Base-by-base conservation (phyloP, 2,888 invertebrate species). In the Theretra japonica region DNA sequence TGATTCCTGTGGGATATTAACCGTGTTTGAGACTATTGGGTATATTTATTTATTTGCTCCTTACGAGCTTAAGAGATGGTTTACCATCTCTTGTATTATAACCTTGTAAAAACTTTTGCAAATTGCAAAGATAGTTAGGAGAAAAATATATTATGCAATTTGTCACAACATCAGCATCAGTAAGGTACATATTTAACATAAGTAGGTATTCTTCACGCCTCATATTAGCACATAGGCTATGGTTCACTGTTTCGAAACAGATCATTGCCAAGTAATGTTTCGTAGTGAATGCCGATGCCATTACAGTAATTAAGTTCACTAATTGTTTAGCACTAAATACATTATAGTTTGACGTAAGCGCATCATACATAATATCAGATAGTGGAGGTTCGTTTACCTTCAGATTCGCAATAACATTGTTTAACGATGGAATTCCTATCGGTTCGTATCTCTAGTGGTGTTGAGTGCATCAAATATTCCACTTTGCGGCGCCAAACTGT, bases 401-500 rank as follows among this genome's bases (percentile, higher is more conserved):
- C 11, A 41, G 50, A 70, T 62, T 53, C 53, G 30, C 65, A 53
- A 53, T 65, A 25, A 33, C 30, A 71, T n/a, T 71, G 70, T 71
- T 71, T 65, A 56, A 62, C 8, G 53, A 57, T 65, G 19, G 65
- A 56, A 71, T 71, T 33, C 53, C 70, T 41, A 65, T 71, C 33
- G 33, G 21, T 53, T 19, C 21, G 21, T 71, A 65, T 65, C 70
- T 56, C 17, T 41, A 71, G 62, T 23, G 48, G 23, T 23, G 65
- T 56, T 23, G 56, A 71, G 65, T 65, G 62, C 23, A 21, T 65
- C 56, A 65, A 65, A 71, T 62, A 19, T 70, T 60, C 70, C 62
- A 71, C 65, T 23, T 21, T 41, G 41, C 23, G 65, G 65, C 48
- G 65, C 48, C 65, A 23, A 41, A 65, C 41, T 48, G 41, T 21